These are phyloP conservation scores for Xerus inauris DNA, from an alignment of 2,113 vertebrate species.

Conservation along the genomic window DNA sequence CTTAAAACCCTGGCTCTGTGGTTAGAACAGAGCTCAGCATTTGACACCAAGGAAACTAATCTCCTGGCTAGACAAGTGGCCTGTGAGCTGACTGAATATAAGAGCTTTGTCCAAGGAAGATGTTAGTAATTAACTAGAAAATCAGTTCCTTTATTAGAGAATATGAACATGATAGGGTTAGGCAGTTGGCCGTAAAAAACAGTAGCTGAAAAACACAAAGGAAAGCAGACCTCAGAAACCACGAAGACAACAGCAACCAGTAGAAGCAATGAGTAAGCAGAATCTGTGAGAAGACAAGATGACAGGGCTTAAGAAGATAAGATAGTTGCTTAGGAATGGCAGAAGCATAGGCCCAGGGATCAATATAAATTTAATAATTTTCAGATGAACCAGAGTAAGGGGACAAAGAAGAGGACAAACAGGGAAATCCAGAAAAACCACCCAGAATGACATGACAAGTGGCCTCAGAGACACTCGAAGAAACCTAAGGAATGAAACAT, in stretches of 20 bases:
- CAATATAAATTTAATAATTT: background rate
- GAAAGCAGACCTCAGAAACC: background rate
- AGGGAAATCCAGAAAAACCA: slow-evolving; percentile 10
- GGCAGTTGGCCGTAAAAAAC: background rate
- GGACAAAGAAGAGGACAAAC: background rate
- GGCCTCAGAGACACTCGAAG: background rate
- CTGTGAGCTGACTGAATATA: background rate
- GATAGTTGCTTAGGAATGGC: background rate
- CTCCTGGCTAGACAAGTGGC: background rate
- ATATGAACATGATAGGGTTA: background rate
- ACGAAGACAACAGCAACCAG: background rate
- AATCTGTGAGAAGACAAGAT: background rate
- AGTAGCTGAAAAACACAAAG: background rate
- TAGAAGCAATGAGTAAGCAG: background rate
- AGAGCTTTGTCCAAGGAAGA: slow-evolving; percentile 19
- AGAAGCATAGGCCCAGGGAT: background rate
- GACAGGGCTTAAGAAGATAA: background rate
- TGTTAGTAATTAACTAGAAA: slow-evolving; percentile 32
- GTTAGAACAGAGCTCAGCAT: background rate
- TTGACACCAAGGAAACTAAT: background rate
- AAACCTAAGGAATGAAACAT: background rate
- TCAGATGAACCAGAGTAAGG: background rate
- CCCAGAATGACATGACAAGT: background rate
- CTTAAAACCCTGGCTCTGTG: background rate
- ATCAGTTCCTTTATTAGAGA: background rate